phyloP scores from a whole-genome alignment of 2,113 vertebrate genomes.

The Stictonetta naevosa region DNA sequence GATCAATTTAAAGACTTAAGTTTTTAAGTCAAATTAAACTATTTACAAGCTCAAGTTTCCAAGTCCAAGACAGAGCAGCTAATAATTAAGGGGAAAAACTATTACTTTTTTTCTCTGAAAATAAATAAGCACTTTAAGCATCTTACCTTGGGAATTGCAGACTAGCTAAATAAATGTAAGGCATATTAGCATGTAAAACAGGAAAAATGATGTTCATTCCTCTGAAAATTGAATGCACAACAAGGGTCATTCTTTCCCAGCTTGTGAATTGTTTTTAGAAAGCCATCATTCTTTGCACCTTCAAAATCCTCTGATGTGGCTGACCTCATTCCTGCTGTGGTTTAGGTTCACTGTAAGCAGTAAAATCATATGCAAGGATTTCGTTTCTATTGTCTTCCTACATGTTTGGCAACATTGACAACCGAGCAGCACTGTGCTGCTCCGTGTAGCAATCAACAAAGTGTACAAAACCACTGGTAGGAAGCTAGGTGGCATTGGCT shows the following conservation, averaged over 20 bases:
- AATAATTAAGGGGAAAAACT: not conserved
- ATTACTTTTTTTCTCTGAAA: not conserved
- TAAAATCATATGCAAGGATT: not conserved
- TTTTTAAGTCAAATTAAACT: not conserved
- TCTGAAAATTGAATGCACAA: not conserved
- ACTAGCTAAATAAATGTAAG: not conserved
- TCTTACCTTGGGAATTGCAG: too few relatives aligned
- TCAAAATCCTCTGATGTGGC: not conserved
- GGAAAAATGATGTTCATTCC: not conserved
- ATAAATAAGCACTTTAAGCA: not conserved
- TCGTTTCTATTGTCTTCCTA: not conserved
- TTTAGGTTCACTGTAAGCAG: not conserved
- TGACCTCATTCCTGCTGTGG: not conserved
- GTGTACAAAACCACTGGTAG: rapidly evolving
- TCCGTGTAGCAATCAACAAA: not conserved
- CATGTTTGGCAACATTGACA: not conserved
- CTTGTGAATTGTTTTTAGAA: not conserved
- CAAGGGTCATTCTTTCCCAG: not conserved
- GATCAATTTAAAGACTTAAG: not conserved
- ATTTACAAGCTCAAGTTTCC: not conserved
- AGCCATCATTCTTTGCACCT: not conserved
- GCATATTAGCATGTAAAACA: rapidly evolving
- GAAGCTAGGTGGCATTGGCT: not conserved
- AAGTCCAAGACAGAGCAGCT: not conserved
- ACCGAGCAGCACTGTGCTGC: not conserved